Base-by-base conservation (phyloP, 2,113 vertebrate genomes). In the Oncorhynchus mykiss region DNA sequence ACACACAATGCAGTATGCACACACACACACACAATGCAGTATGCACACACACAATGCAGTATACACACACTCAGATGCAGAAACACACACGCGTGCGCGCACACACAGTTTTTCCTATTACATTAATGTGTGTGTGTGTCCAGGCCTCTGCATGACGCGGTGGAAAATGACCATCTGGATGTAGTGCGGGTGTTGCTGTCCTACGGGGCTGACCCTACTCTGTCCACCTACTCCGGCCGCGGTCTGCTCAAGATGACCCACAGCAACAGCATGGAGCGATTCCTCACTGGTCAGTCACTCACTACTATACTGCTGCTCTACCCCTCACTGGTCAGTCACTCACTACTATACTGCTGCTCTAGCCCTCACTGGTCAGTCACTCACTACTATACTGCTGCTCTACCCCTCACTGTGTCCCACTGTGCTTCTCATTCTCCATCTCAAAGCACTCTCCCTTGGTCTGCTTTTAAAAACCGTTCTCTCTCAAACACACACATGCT, bases 181-280 rank as follows among this genome's bases (percentile, higher is more conserved):
- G 96, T 97, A 39, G 96, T 97, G 71, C 93, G 97, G 29, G 88
- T 98, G 72, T 89, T 98, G 48, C 93, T 98, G 74, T 98, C 97
- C 22, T 97, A 97, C 0, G 96, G 97, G 74, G 96, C 97, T 69
- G 97, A 98, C 84, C 97, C 96, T 69, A 98, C 97, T 0, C 91
- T 98, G 72, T 96, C 96, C 1, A 97, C 96, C 0, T 98, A 98
- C 85, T 96, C 97, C 8, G 97, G 97, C 86, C 95, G 97, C 67
- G 95, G 95, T 77, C 95, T 98, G 1, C 95, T 97, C 87, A 97
- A 96, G 85, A 98, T 98, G 96, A 97, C 96, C 39, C 97, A 97
- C 93, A 98, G 96, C 1, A 94, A 97, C 79, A 86, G 94, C 74
- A 98, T 98, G 96, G 96, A 97, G 87, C 94, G 91, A 73, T 98